phyloP scores from a whole-genome alignment of 2,888 invertebrate genomes.

The Caenorhabditis macrosperma region DNA sequence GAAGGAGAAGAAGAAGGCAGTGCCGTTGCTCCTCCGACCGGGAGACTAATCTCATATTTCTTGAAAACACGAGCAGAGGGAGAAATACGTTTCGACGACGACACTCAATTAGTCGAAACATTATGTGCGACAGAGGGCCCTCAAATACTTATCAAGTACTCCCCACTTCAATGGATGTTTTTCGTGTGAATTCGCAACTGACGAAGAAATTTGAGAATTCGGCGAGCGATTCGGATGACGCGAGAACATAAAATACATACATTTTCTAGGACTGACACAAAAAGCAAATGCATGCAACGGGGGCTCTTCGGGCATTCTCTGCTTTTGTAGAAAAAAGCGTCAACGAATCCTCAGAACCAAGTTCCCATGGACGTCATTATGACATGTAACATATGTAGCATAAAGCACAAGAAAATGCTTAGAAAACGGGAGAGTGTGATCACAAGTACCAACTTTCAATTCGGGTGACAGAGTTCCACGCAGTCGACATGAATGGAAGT shows the following conservation, averaged over 20 bases:
- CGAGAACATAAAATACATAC: slow-evolving; percentile 44
- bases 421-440: too few relatives aligned
- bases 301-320: too few relatives aligned
- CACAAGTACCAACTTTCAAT: slow-evolving; percentile 38
- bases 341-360: too few relatives aligned
- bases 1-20: background rate
- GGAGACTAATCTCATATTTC: slow-evolving; percentile 57
- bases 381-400: too few relatives aligned
- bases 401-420: too few relatives aligned
- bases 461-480: slow-evolving; percentile 39
- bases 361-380: too few relatives aligned
- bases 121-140: slow-evolving; percentile 29
- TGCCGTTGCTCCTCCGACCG: background rate
- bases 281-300: slow-evolving; percentile 30
- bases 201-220: slow-evolving; percentile 44
- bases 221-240: slow-evolving; percentile 49
- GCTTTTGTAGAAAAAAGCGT: too few relatives aligned
- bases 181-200: slow-evolving; percentile 19
- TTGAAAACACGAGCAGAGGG: slow-evolving; percentile 29
- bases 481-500: slow-evolving; percentile 52
- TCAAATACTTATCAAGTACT: slow-evolving; percentile 50
- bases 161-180: slow-evolving; percentile 26
- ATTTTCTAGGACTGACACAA: background rate
- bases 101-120: slow-evolving; percentile 55
- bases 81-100: slow-evolving; percentile 16